These are phyloP conservation scores for Radopholus similis DNA, from an alignment of 1,140 invertebrate genomes.

Conservation along the genomic window DNA sequence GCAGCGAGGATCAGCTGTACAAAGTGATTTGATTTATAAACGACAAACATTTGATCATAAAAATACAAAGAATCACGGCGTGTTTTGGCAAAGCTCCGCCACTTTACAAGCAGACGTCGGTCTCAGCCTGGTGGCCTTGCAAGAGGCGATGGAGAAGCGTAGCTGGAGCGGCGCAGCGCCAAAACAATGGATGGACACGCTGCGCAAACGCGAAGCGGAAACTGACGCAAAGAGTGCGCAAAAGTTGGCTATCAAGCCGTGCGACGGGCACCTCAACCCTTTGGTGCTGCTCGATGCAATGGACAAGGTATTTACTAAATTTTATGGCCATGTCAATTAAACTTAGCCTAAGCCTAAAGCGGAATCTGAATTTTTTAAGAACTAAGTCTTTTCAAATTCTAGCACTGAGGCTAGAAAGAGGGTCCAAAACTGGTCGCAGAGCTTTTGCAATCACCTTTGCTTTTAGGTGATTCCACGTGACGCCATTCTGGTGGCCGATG, in stretches of 20 bases:
- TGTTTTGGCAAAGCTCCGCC: slow-evolving; percentile 69
- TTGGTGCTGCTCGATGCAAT: slow-evolving; percentile 65
- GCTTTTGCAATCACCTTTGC: background rate
- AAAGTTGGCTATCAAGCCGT: slow-evolving; percentile 63
- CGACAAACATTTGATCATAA: background rate
- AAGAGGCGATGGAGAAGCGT: slow-evolving; percentile 44
- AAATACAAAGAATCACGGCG: slow-evolving; percentile 65
- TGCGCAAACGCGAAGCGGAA: slow-evolving; percentile 64
- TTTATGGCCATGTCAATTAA: no score
- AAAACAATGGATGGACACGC: slow-evolving; percentile 64
- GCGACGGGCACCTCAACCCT: slow-evolving; percentile 67
- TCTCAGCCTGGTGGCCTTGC: slow-evolving; percentile 64
- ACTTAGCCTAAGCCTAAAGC: no score
- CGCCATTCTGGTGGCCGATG: slow-evolving; percentile 65
- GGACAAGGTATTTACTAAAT: slow-evolving; percentile 61
- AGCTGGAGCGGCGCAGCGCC: slow-evolving; percentile 62
- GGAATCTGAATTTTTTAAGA: background rate
- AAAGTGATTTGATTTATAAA: slow-evolving; percentile 61
- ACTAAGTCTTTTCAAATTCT: no score
- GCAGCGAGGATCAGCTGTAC: slow-evolving; percentile 65
- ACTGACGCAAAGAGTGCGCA: slow-evolving; percentile 66
- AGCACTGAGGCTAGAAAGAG: no score
- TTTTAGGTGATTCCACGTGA: slow-evolving; percentile 51
- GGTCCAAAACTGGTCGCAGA: background rate
- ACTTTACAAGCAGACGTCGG: slow-evolving; percentile 67